Base-by-base conservation (phyloP, 2,113 vertebrate species). In the Fulica atra region DNA sequence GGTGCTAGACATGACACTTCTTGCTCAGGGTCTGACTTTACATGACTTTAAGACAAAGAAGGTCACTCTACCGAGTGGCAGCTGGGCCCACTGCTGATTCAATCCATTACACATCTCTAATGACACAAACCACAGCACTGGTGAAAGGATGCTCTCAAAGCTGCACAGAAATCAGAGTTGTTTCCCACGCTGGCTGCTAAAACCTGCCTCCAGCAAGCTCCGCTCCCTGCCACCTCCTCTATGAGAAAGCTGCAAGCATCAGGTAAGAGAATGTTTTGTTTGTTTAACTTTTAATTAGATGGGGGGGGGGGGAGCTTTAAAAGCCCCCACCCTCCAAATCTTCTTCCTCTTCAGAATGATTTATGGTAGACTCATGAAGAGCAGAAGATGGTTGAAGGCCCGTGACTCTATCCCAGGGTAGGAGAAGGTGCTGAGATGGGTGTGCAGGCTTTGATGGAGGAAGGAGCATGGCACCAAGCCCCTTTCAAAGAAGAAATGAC, bases 391-490 rank as follows among this genome's bases (percentile, higher is more conserved):
- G 29, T 7, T 2, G 2, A 93, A 77, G 26, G 33, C 28, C 54
- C 78, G 14, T 23, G 66, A 50, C 20, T 29, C 42, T 57, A n/a
- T 38, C 25, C 13, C 21, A 9, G 16, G 14, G 44, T 50, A 92
- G 35, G 10, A 17, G 17, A 91, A 63, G 19, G 25, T n/a, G 54
- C 35, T 23, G 48, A 73, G 46, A 77, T 6, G n/a, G 44, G 65
- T 2, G 5, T 13, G 7, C 12, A 35, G 2, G 0, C 33, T 72
- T 23, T 2, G 0, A 35, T 21, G 5, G 10, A 57, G 29, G 42
- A 76, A 68, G 29, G 15, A n/a, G 19, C 14, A 61, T 0, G 3
- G 48, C 74, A 61, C 20, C 20, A 11, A 92, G 28, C 16, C 42
- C 38, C 35, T 26, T 60, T 18, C 73, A 76, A 68, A 92, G 13